A percentile compares a stretch with the other conserved stretches of the same genome.
Conservation (phyloP, 2,113 vertebrate genomes). For the Sitta europaea region DNA sequence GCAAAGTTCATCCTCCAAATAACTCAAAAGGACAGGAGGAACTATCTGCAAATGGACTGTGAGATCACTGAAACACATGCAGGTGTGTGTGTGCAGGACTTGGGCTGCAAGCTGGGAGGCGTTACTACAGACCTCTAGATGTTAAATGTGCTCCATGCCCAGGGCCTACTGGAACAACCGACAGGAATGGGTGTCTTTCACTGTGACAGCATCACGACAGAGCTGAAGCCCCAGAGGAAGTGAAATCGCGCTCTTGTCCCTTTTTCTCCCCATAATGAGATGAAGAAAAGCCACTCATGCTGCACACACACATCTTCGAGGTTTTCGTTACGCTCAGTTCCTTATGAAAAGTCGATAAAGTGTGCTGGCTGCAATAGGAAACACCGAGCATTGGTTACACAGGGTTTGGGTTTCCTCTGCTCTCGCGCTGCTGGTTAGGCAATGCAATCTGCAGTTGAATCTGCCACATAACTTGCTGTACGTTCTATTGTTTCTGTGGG, state of each 20-base stretch:
- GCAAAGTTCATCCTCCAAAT: slow-evolving; percentile 61
- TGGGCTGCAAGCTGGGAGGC: background rate
- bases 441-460: background rate
- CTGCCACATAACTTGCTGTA: background rate
- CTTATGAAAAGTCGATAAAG: background rate
- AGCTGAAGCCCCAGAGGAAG: background rate
- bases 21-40: slow-evolving; percentile 23
- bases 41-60: background rate
- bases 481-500: background rate
- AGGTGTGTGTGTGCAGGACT: background rate
- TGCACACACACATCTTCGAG: accelerated
- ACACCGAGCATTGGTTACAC: background rate
- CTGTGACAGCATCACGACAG: background rate
- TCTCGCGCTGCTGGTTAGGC: background rate
- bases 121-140: no score
- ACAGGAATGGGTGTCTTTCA: background rate
- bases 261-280: background rate
- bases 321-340: background rate
- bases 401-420: background rate
- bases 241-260: background rate
- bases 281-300: background rate
- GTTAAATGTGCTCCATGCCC: background rate
- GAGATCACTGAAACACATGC: background rate
- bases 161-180: accelerated
- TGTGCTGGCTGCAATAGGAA: background rate